A percentile compares a stretch with the other conserved stretches of the same genome.
Evolutionary conservation across 2,797 vertebrate genomes (phyloP).

Genomic region (Myripristis jacobus): DNA sequence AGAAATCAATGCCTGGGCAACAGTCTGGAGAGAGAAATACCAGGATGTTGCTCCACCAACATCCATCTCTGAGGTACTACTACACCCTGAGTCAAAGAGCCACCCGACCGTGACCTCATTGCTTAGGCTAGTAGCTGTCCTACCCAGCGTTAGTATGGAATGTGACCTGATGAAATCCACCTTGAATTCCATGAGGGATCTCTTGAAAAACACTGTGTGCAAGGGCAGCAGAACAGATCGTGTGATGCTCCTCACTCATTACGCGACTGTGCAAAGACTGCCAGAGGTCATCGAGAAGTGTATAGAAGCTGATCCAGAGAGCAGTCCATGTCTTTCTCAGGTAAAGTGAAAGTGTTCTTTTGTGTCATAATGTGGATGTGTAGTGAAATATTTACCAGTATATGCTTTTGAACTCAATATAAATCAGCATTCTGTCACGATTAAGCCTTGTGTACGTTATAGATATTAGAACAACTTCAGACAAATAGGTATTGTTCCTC

Average conservation of each 20-base stretch:
- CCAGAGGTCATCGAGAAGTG: conserved; percentile 92
- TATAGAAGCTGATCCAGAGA: conserved; percentile 88
- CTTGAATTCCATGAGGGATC: conserved; percentile 88
- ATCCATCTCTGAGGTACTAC: conserved; percentile 93
- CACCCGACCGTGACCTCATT: conserved; percentile 91
- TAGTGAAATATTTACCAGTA: too few relatives aligned
- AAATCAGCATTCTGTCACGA: too few relatives aligned
- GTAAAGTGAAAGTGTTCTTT: conserved; percentile 53
- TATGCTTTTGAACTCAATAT: too few relatives aligned
- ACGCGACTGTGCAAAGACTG: conserved; percentile 87
- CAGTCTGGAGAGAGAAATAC: conserved; percentile 93
- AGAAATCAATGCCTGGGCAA: conserved; percentile 92
- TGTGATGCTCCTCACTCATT: conserved; percentile 91
- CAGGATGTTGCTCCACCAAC: conserved; percentile 91
- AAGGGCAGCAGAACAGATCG: conserved; percentile 86
- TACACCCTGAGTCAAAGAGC: conserved; percentile 91
- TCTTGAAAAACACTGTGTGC: conserved; percentile 87
- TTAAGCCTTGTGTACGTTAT: too few relatives aligned
- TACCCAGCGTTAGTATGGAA: conserved; percentile 94
- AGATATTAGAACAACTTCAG: too few relatives aligned
- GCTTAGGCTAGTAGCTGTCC: conserved; percentile 91
- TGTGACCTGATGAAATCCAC: conserved; percentile 91
- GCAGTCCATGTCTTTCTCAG: conserved; percentile 77
- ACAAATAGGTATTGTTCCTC: too few relatives aligned
- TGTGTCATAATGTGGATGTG: too few relatives aligned